phyloP scores from a whole-genome alignment of 2,888 invertebrate species.

The Congeria kusceri region DNA sequence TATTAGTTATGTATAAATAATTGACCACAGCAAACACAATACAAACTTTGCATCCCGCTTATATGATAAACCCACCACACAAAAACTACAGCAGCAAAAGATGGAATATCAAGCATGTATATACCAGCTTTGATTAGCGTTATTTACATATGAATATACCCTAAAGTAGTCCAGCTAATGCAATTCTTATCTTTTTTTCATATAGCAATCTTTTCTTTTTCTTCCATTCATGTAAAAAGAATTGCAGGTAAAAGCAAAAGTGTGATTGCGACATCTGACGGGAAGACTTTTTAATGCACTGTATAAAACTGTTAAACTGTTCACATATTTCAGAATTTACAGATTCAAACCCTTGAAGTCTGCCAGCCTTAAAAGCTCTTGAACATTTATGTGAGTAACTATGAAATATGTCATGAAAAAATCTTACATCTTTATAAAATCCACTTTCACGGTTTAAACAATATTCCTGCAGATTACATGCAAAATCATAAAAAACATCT shows the following conservation, averaged over 20 bases:
- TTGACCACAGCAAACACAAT: too few relatives aligned
- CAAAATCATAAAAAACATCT: constrained; percentile 51
- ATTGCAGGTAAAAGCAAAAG: constrained; percentile 39
- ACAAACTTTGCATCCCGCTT: too few relatives aligned
- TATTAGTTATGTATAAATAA: too few relatives aligned
- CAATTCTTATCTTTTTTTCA: constrained; percentile 19
- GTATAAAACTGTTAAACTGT: constrained; percentile 41
- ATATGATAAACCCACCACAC: too few relatives aligned
- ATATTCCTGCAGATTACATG: constrained; percentile 49
- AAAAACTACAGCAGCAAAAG: too few relatives aligned
- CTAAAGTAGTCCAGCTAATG: constrained; percentile 15
- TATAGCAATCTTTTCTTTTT: constrained; percentile 12
- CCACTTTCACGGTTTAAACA: constrained; percentile 43
- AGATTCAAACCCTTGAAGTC: constrained; percentile 37
- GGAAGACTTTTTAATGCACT: constrained; percentile 30
- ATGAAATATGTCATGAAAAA: constrained; percentile 50
- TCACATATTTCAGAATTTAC: constrained; percentile 52
- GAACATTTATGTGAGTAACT: constrained; percentile 47
- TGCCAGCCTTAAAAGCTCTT: constrained; percentile 29
- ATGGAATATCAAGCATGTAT: too few relatives aligned
- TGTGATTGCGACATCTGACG: constrained; percentile 31
- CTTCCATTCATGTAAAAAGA: constrained; percentile 48
- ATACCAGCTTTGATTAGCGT: too few relatives aligned
- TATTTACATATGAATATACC: too few relatives aligned
- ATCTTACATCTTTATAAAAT: constrained; percentile 30